phyloP scores from a whole-genome alignment of 2,888 invertebrate genomes.

The Anorthoa munda region DNA sequence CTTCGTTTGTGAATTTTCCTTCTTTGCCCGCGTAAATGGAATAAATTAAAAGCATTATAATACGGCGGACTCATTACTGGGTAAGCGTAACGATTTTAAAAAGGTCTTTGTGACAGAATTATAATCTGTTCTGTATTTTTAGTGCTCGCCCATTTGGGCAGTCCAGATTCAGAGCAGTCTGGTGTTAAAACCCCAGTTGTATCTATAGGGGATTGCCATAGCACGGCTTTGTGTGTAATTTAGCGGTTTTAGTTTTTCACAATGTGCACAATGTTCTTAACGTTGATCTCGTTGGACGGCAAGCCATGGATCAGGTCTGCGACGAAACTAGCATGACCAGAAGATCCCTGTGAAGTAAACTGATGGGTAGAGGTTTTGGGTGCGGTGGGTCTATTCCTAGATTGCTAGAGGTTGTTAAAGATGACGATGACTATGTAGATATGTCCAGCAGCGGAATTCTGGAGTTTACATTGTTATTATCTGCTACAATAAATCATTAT shows the following conservation, averaged over 20 bases:
- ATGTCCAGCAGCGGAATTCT: too few relatives aligned
- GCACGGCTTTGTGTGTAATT: too few relatives aligned
- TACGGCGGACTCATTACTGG: constrained; percentile 56
- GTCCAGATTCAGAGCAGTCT: not conserved
- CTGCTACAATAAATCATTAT: not conserved
- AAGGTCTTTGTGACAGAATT: constrained; percentile 38
- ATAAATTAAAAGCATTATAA: constrained; percentile 65
- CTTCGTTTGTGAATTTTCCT: constrained; percentile 62
- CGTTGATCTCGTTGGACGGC: too few relatives aligned
- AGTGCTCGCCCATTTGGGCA: not conserved
- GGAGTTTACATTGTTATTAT: not conserved
- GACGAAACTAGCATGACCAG: too few relatives aligned
- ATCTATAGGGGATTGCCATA: not conserved
- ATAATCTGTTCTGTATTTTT: constrained; percentile 37
- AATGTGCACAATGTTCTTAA: too few relatives aligned
- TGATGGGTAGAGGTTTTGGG: too few relatives aligned
- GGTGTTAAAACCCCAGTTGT: not conserved
- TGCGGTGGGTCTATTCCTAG: too few relatives aligned
- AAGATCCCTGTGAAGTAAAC: too few relatives aligned
- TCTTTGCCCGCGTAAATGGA: constrained; percentile 53
- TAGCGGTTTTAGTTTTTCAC: too few relatives aligned
- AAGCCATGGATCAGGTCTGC: too few relatives aligned
- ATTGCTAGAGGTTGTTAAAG: too few relatives aligned
- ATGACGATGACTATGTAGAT: too few relatives aligned
- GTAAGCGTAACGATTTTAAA: constrained; percentile 51